Evolutionary conservation across 1,140 invertebrate genomes (phyloP), one percentile per base, ranked within the genome.

Genomic region (Potamilus streckersoni): DNA sequence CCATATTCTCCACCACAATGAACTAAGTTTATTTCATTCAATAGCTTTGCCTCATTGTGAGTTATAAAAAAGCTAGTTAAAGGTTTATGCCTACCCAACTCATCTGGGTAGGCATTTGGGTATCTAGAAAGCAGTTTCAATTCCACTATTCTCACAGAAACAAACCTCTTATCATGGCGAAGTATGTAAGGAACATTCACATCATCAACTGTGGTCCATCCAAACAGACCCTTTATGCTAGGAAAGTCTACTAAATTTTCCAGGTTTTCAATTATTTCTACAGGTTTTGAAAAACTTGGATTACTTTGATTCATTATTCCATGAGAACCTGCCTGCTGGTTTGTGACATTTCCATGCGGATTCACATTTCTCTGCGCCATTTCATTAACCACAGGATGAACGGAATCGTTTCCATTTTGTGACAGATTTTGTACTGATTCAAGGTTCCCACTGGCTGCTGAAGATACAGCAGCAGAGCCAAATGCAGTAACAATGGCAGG

Each of bases 1-100:
- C 96, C 96, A 90, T 96, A 98, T 82, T 96, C 94, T 79, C 92
- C 93, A 82, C 97, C 96, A 91, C 96, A 97, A 86, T 98, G 97
- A 88, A 94, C 95, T 57, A 93, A 91, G 90, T 98, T 99, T 77
- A 98, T 97, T 89, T 98, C 96, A 87, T 96, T 97, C 38, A 98
- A 92, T 17, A 98, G 91, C 77, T 95, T 94, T 65, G 95, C 94
- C 91, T 98, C 97, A 5, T 94, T 93, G 79, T 96, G 95, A 12
- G 96, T 98, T 73, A 98, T 96, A 88, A 95, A 98, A 88, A 97
- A 97, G 91, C 96, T 97, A 74, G 95, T 93, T 69, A 98, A 69
- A 12, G 87, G 88, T 58, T 86, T 83, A 61, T 86, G 84, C 58
- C 86, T 84, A 15, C 84, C 84, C 3, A 87, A 75, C 71, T 88